These are phyloP conservation scores for Netelia virgata DNA, from an alignment of 2,888 invertebrate species.

Conservation along the genomic window DNA sequence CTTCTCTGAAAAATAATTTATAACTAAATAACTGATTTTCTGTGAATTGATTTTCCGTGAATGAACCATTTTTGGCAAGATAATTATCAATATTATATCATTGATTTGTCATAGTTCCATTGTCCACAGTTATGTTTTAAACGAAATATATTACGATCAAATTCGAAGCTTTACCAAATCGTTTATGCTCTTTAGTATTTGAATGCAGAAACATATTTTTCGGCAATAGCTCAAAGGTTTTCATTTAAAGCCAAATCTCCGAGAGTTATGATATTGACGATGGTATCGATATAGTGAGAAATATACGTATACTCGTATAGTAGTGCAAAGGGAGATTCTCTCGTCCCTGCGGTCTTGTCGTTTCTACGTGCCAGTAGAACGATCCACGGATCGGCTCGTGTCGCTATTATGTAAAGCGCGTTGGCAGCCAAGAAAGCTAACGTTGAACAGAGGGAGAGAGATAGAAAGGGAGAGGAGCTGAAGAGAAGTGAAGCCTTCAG, in stretches of 20 bases:
- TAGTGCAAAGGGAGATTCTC: conserved; percentile 16
- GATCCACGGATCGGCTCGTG: conserved; percentile 56
- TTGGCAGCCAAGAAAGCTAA: conserved; percentile 6
- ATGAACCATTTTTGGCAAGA: no score
- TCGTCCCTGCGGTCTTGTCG: conserved; percentile 60
- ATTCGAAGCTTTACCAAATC: neutral
- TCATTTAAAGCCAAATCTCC: neutral
- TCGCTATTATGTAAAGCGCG: conserved; percentile 62
- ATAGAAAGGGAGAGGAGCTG: conserved; percentile 7
- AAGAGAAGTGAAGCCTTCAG: conserved; percentile 33
- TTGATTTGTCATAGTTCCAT: neutral
- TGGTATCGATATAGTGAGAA: neutral
- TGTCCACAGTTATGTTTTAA: neutral
- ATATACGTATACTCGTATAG: neutral
- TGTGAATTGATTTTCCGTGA: no score
- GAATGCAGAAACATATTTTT: no score
- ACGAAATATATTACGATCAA: neutral
- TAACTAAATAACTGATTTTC: no score
- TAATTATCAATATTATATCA: no score
- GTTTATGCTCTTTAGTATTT: neutral
- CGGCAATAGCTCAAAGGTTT: neutral
- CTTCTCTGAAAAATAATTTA: no score
- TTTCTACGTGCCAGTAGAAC: conserved; percentile 57
- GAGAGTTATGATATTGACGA: neutral
- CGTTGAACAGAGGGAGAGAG: conserved; percentile 44